These are phyloP conservation scores for Coronaproctus castanopsis DNA, from an alignment of 2,888 invertebrate genomes.

Conservation along the genomic window DNA sequence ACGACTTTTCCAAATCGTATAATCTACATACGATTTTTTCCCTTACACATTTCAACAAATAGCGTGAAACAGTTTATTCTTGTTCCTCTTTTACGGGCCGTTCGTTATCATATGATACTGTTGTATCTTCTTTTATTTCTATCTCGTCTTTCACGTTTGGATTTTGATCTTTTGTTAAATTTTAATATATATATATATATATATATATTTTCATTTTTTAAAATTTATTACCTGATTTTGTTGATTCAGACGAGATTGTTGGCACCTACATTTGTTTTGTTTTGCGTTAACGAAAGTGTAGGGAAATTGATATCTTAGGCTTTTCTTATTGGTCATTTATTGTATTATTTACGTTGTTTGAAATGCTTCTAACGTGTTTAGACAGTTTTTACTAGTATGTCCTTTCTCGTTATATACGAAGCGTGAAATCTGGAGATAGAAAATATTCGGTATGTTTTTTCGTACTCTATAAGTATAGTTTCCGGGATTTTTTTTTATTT, in stretches of 20 bases:
- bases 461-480: no score
- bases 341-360: not conserved
- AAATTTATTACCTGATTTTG: not conserved
- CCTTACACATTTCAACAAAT: no score
- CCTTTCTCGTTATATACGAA: not conserved
- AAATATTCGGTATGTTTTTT: no score
- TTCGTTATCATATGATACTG: not conserved
- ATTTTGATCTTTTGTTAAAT: not conserved
- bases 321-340: not conserved
- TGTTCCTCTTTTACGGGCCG: not conserved
- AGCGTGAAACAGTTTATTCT: no score
- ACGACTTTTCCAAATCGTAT: no score
- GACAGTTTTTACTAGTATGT: not conserved
- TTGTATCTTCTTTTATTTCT: not conserved
- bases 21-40: no score
- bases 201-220: not conserved
- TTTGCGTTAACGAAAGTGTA: not conserved
- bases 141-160: not conserved
- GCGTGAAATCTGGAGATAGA: no score
- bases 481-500: no score
- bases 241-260: not conserved
- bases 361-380: not conserved
- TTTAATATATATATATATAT: no score
- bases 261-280: not conserved
- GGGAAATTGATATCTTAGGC: not conserved